Conservation (phyloP, 2,888 invertebrate genomes). For the Argyresthia goedartella region DNA sequence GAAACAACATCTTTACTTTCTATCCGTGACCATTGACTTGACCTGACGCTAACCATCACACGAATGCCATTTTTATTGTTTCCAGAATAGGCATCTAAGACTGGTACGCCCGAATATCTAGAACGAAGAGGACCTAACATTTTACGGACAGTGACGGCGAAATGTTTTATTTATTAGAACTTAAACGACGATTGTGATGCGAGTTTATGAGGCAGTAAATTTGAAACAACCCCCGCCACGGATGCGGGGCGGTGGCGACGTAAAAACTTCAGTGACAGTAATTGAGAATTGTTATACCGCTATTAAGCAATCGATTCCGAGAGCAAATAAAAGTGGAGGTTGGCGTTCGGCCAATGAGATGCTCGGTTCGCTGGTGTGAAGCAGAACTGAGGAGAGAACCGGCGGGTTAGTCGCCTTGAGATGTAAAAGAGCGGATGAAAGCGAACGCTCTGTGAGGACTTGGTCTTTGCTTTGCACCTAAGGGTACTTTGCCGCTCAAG, state of each 20-base stretch:
- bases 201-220: conserved; percentile 44
- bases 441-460: conserved; percentile 46
- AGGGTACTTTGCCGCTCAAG: conserved; percentile 45
- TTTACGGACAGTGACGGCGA: conserved; percentile 20
- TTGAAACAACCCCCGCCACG: conserved; percentile 35
- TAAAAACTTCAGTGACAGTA: conserved; percentile 47
- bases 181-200: conserved; percentile 29
- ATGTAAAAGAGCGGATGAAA: conserved; percentile 52
- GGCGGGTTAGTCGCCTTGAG: conserved; percentile 42
- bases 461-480: conserved; percentile 47
- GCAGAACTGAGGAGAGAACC: conserved; percentile 25
- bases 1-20: not conserved
- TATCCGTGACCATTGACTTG: not conserved
- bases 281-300: conserved; percentile 48
- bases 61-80: too few relatives aligned
- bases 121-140: not conserved
- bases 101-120: not conserved
- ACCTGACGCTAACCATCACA: not conserved
- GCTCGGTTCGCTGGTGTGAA: conserved; percentile 29
- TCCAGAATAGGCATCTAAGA: too few relatives aligned
- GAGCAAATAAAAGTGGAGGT: conserved; percentile 51
- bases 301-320: conserved; percentile 58
- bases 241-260: conserved; percentile 33
- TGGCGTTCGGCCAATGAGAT: conserved; percentile 55
- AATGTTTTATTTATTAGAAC: conserved; percentile 16